Percentiles rank a stretch among this genome's conserved stretches.
These are phyloP conservation scores for Cordilura impudica DNA, from an alignment of 2,888 invertebrate genomes.

Conservation along the genomic window DNA sequence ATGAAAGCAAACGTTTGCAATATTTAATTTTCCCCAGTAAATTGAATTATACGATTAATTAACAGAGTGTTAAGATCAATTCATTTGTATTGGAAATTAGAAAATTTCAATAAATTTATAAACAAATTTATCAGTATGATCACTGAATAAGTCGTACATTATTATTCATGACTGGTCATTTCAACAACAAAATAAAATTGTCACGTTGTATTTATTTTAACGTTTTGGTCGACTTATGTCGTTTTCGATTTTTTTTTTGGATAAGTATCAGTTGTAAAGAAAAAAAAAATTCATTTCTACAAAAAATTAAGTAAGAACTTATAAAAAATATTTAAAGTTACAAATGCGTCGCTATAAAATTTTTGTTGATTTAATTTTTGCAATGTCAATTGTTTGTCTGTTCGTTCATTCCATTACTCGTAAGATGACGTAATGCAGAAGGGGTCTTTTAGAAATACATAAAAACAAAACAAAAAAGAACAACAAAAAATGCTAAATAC, in stretches of 20 bases:
- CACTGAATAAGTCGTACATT: no score
- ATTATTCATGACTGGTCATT: conserved; percentile 45
- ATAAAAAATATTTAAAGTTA: neutral
- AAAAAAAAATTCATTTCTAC: conserved; percentile 9
- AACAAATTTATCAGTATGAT: no score
- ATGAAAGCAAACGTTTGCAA: no score
- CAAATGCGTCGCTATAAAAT: conserved; percentile 2
- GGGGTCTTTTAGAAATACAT: conserved; percentile 5
- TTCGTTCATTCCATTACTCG: conserved; percentile 12
- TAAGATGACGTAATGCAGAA: conserved; percentile 54
- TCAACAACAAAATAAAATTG: conserved; percentile 43
- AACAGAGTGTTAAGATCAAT: no score
- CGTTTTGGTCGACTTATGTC: conserved; percentile 29
- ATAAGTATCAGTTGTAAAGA: neutral
- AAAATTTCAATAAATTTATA: neutral
- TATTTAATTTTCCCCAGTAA: no score
- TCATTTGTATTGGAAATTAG: no score
- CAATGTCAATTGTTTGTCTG: conserved; percentile 47
- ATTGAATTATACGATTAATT: no score
- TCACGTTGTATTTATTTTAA: conserved; percentile 20
- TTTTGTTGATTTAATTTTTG: conserved; percentile 35
- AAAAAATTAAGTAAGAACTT: neutral
- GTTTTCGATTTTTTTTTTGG: conserved; percentile 9
- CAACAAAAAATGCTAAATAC: conserved; percentile 5
- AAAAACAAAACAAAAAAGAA: neutral